Conservation (phyloP, 2,797 vertebrate genomes). For the Amphiprion clarkii region DNA sequence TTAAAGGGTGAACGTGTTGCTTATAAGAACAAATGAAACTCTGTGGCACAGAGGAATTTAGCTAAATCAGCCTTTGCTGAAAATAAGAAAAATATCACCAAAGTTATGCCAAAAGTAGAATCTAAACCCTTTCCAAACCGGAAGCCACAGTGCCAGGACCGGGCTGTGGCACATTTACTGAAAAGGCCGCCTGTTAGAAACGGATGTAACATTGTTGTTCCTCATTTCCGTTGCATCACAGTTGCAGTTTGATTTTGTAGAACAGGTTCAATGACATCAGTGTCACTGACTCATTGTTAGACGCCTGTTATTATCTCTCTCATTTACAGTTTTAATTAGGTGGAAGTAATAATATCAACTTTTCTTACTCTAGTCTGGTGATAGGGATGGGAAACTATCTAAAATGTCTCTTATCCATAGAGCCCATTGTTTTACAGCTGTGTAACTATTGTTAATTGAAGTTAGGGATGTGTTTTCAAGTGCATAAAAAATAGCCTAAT, state of each 20-base stretch:
- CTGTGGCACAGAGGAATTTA: too few species aligned
- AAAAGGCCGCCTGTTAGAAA: too few species aligned
- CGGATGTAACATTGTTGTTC: not conserved
- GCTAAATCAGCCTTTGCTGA: too few species aligned
- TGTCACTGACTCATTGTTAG: not conserved
- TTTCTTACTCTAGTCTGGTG: not conserved
- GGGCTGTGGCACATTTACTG: too few species aligned
- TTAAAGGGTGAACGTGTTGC: too few species aligned
- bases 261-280: not conserved
- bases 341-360: not conserved
- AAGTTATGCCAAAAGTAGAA: too few species aligned
- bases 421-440: not conserved
- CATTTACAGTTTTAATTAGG: not conserved
- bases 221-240: not conserved
- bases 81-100: too few species aligned
- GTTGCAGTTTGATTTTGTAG: not conserved
- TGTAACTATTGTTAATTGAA: not conserved
- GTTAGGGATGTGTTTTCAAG: not conserved
- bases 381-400: not conserved
- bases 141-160: too few species aligned
- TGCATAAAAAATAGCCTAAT: not conserved
- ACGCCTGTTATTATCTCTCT: not conserved
- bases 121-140: too few species aligned
- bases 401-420: not conserved
- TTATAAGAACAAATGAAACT: too few species aligned